Evolutionary conservation across 92 coral and sea anemone species (phyloP).

Genomic region (Plumapathes pennacea): DNA sequence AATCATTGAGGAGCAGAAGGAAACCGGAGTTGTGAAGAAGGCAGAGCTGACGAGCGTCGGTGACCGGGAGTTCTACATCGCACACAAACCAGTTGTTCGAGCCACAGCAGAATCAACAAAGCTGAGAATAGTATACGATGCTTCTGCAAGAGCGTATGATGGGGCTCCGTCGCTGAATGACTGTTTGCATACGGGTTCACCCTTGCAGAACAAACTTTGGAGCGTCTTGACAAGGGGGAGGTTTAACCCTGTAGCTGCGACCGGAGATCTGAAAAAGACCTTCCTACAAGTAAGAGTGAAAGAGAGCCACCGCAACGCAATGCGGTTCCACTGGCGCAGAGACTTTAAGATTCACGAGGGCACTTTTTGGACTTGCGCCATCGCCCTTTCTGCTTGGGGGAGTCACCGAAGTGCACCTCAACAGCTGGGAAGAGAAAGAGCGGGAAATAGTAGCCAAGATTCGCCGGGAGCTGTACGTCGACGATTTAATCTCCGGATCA

Average conservation of each 20-base stretch:
- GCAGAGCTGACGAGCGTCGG: slow-evolving; percentile 3
- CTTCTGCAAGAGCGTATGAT: slow-evolving; percentile 19
- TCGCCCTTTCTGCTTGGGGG: slow-evolving; percentile 47
- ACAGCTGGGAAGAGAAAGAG: slow-evolving; percentile 25
- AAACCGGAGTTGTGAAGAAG: slow-evolving; percentile 27
- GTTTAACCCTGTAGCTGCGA: slow-evolving; percentile 24
- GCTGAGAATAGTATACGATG: slow-evolving; percentile 43
- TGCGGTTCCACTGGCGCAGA: slow-evolving; percentile 16
- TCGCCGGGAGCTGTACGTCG: slow-evolving; percentile 42
- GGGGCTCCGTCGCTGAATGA: slow-evolving; percentile 45
- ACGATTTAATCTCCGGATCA: slow-evolving; percentile 33
- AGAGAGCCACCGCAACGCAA: slow-evolving; percentile 26
- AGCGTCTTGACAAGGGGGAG: slow-evolving; percentile 18
- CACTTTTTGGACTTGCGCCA: slow-evolving; percentile 21
- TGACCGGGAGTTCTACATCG: slow-evolving; percentile 43
- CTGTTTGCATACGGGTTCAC: slow-evolving; percentile 39
- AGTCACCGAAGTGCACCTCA: slow-evolving; percentile 14
- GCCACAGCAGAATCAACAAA: slow-evolving; percentile 31
- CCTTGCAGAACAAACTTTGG: slow-evolving; percentile 45
- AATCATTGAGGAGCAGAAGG: slow-evolving; percentile 37
- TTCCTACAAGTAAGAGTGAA: slow-evolving; percentile 37
- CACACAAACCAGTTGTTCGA: slow-evolving; percentile 48
- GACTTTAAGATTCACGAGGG: slow-evolving; percentile 37
- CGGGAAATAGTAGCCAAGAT: slow-evolving; percentile 35
- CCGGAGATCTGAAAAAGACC: slow-evolving; percentile 33